Evolutionary conservation across 1,140 invertebrate genomes (phyloP), one percentile per base, ranked within the genome.

Genomic region (Mycetomoellerius zeteki): DNA sequence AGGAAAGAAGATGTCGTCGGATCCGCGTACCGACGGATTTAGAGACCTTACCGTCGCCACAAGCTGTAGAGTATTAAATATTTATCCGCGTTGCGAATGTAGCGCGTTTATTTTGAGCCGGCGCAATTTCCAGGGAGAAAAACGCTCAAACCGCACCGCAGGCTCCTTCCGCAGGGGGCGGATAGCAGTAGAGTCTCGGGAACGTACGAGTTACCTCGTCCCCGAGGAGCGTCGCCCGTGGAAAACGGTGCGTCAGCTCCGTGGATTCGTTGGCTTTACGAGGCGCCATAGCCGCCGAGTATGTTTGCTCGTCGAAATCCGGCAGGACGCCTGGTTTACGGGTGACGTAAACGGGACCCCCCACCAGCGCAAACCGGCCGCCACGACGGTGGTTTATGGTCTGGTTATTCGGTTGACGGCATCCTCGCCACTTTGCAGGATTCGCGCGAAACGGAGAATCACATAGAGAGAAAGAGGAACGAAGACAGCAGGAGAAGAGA

Each of bases 271-370:
- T 89, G 69, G 77, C 86, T 92, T 93, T 93, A 92, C 88, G 92
- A 92, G 90, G 71, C 84, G 75, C 78, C 89, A 88, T 92, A 89
- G 90, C 90, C 86, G 88, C 47, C 88, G 90, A 93, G 92, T 91
- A 89, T 93, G 89, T 93, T 92, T 92, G 91, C 88, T 89, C 86
- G 91, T 91, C 88, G 85, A 91, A 92, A 92, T 92, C 88, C 91
- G 75, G 78, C 88, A 86, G 85, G 86, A 88, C 81, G 52, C 33
- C 27, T 84, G 89, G 89, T 93, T 93, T 93, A 93, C 91, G 92
- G 86, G 87, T 90, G 88, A 91, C 90, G 89, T 86, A 91, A 92
- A 90, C 87, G 85, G 86, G 85, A 69, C 76, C 43, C 73, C 73
- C 62, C 77, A 64, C 16, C 54, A 69, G 82, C 71, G 62, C 77